phyloP scores from a whole-genome alignment of 2,888 invertebrate species.

The Dicranocentrus wangi region DNA sequence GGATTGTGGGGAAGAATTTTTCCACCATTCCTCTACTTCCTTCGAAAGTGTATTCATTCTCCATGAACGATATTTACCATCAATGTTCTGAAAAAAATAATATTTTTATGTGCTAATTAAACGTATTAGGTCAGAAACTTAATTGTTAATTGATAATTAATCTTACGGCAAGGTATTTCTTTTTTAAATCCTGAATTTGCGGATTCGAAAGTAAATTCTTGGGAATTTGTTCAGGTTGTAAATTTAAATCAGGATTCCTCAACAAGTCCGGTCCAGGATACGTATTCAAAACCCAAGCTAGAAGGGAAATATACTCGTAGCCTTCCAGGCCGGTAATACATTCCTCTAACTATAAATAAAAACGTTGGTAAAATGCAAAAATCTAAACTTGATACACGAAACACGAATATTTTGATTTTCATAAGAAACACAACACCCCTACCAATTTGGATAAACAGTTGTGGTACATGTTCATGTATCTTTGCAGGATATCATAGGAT shows the following conservation, averaged over 20 bases:
- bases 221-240: slow-evolving; percentile 79
- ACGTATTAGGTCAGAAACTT: no score
- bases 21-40: slow-evolving; percentile 94
- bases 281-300: slow-evolving; percentile 93
- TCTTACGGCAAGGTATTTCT: slow-evolving; percentile 84
- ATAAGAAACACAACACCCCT: no score
- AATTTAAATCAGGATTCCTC: slow-evolving; percentile 88
- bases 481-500: slow-evolving; percentile 91
- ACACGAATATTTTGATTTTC: no score
- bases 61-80: slow-evolving; percentile 94
- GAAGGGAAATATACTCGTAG: slow-evolving; percentile 94
- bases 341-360: slow-evolving; percentile 82
- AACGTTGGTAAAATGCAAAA: background rate
- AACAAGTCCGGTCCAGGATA: slow-evolving; percentile 92
- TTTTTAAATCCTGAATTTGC: slow-evolving; percentile 85
- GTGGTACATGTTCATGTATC: slow-evolving; percentile 96
- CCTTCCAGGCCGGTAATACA: slow-evolving; percentile 93
- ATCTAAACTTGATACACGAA: no score
- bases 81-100: slow-evolving; percentile 81
- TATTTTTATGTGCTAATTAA: no score
- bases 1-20: slow-evolving; percentile 86
- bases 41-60: slow-evolving; percentile 93
- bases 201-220: slow-evolving; percentile 85
- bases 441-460: slow-evolving; percentile 86
- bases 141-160: background rate